Evolutionary conservation across 2,888 invertebrate species (phyloP).

Genomic region (Sesamia inferens): DNA sequence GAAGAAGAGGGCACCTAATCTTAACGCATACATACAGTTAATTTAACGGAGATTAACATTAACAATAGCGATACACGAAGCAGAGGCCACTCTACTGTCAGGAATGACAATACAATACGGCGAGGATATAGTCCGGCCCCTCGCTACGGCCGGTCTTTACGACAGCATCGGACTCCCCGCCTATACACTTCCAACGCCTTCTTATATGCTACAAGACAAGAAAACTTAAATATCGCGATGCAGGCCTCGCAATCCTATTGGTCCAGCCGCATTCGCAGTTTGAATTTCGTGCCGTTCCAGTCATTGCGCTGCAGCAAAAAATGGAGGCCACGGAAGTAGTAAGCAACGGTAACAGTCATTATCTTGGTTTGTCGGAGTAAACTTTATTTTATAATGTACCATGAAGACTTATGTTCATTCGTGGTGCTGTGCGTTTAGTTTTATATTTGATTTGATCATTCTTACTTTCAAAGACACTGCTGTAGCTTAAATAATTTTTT

Average conservation of each 20-base stretch:
- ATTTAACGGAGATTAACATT: conserved; percentile 88
- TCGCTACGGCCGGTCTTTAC: conserved; percentile 88
- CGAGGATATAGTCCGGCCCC: conserved; percentile 88
- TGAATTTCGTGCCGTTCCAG: conserved; percentile 81
- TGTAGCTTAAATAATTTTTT: background rate
- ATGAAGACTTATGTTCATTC: conserved; percentile 24
- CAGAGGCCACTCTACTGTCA: conserved; percentile 87
- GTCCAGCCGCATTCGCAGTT: conserved; percentile 67
- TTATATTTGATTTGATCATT: conserved; percentile 1
- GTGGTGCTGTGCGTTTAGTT: conserved; percentile 1
- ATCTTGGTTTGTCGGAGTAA: conserved; percentile 34
- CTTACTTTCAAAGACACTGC: background rate
- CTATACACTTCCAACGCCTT: background rate
- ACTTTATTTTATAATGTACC: conserved; percentile 43
- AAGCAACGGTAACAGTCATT: conserved; percentile 59
- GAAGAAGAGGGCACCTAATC: conserved; percentile 89
- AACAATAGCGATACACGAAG: conserved; percentile 89
- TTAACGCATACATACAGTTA: conserved; percentile 90
- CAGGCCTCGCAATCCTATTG: conserved; percentile 76
- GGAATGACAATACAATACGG: conserved; percentile 76
- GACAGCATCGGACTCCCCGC: conserved; percentile 88
- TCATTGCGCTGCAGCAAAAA: conserved; percentile 78
- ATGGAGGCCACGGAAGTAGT: conserved; percentile 64
- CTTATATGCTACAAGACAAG: conserved; percentile 68
- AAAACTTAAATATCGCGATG: conserved; percentile 81